Evolutionary conservation across 2,113 vertebrate species (phyloP).

Genomic region (Calonectris borealis): DNA sequence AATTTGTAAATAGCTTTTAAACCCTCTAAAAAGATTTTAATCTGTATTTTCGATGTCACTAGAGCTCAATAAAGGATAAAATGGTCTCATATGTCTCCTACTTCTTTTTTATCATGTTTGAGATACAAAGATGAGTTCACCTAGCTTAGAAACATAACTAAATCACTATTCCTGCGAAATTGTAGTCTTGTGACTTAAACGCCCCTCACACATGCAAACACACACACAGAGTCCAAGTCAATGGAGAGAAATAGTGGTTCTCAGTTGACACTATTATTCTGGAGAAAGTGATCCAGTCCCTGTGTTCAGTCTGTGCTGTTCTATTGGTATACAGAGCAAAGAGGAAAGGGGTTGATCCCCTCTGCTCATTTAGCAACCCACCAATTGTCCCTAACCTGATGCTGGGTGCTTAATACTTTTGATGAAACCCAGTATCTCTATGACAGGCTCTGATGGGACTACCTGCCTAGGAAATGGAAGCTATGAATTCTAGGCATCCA

Average conservation of each 20-base stretch:
- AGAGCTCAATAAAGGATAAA: background rate
- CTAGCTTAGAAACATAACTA: background rate
- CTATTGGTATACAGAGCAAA: background rate
- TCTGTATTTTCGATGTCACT: background rate
- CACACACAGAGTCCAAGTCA: rapidly evolving
- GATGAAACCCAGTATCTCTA: background rate
- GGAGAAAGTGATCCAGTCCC: background rate
- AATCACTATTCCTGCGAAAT: background rate
- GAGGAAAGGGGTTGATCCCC: background rate
- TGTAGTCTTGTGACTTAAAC: background rate
- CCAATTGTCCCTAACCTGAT: background rate
- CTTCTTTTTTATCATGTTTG: background rate
- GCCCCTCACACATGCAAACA: rapidly evolving
- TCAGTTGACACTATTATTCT: background rate
- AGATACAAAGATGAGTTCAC: background rate
- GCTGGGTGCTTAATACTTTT: background rate
- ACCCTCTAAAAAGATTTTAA: background rate
- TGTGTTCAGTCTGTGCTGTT: background rate
- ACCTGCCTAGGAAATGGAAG: background rate
- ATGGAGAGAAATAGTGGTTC: background rate
- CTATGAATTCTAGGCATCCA: background rate
- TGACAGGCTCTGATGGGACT: background rate
- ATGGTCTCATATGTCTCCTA: background rate
- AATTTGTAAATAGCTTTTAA: background rate
- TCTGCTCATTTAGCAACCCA: background rate